Percentiles rank a stretch among this genome's conserved stretches.
Conservation (phyloP, 2,888 invertebrate species). For the Sicus ferrugineus region DNA sequence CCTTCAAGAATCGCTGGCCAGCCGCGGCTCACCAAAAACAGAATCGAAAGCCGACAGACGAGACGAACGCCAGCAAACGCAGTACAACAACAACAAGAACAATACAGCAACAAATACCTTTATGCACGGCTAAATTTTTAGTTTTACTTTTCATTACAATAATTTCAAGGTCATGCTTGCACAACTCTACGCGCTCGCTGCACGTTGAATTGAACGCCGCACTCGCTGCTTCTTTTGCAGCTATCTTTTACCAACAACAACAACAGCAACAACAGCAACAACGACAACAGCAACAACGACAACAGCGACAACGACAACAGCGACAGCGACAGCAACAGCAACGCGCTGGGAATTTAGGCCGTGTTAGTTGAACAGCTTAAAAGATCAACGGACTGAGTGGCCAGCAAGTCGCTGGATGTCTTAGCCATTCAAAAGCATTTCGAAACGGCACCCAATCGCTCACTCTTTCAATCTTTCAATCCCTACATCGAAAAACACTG, state of each 20-base stretch:
- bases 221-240: background rate
- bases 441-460: background rate
- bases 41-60: background rate
- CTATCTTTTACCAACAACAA: background rate
- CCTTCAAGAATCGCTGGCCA: background rate
- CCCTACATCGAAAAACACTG: background rate
- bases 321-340: background rate
- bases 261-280: background rate
- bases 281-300: background rate
- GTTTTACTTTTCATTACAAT: background rate
- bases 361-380: too few relatives aligned
- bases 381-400: background rate
- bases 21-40: background rate
- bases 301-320: background rate
- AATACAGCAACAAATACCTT: background rate
- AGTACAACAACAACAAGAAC: background rate
- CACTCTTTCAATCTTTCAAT: background rate
- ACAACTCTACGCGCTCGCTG: background rate
- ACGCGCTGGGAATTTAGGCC: too few relatives aligned
- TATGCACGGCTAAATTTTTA: background rate
- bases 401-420: background rate
- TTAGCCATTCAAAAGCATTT: background rate
- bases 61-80: background rate
- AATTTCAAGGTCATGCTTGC: conserved; percentile 26
- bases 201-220: conserved; percentile 5